Base-by-base conservation (phyloP, 2,113 vertebrate species). In the Peromyscus maniculatus region DNA sequence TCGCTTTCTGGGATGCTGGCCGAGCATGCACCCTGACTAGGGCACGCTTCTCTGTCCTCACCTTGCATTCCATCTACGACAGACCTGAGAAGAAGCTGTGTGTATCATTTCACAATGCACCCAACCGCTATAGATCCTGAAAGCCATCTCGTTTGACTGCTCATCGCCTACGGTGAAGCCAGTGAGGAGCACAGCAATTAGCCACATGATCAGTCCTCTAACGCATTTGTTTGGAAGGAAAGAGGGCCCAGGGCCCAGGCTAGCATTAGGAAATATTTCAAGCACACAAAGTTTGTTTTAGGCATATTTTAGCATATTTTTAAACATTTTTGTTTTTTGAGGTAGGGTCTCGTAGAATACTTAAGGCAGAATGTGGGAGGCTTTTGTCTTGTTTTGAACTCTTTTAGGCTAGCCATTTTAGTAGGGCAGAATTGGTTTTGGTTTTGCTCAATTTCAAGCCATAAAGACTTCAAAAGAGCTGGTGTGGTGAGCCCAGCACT, bases 361-460 rank as follows among this genome's bases (percentile, higher is more conserved):
- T 93, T 93, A 86, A 91, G 55, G 33, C 78, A 95, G 92, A 91
- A 95, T 31, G 89, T 69, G 87, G 36, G 92, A 94, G 80, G 84
- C 78, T 62, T 64, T 83, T 33, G 24, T 43, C 46, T 82, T 26
- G 17, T 33, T 69, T 95, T 89, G 66, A 66, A 77, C 31, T 94
- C 75, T 94, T 69, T n/a, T 57, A 77, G 80, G 39, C 28, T 71
- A 92, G 49, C 64, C 57, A 69, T 71, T 33, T 33, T 57, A 80
- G 7, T 84, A 72, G 57, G 31, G 66, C 72, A 87, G 72, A 93
- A 75, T 96, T 74, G 90, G 49, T 96, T 79, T 72, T 43, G 59
- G 52, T 77, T 71, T 91, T 93, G 77, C 31, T 62, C 77, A 87
- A 10, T 66, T 91, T 93, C 57, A 86, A 89, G 92, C 74, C 43